Evolutionary conservation across 2,113 vertebrate genomes (phyloP).

Genomic region (Pterocles gutturalis): DNA sequence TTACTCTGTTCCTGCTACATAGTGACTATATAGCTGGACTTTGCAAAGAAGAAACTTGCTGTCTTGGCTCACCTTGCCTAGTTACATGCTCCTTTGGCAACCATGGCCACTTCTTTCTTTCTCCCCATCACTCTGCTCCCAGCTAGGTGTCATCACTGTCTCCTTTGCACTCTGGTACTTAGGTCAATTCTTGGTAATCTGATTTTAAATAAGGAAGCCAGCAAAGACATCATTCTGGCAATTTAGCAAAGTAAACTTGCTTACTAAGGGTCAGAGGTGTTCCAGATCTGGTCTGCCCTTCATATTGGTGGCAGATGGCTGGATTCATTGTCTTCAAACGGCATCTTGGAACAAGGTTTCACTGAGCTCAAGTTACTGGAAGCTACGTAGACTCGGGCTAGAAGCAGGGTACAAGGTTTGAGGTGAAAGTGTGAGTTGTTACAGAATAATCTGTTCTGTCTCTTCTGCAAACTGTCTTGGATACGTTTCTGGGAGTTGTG

Average conservation of each 20-base stretch:
- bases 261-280: not conserved
- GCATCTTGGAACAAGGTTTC: not conserved
- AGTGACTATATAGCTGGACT: not conserved
- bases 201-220: not conserved
- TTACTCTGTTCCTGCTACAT: not conserved
- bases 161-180: not conserved
- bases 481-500: not conserved
- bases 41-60: not conserved
- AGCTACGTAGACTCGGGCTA: not conserved
- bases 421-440: not conserved
- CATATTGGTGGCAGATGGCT: not conserved
- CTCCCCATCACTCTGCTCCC: not conserved
- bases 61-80: not conserved
- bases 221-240: not conserved
- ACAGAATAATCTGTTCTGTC: not conserved
- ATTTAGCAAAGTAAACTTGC: not conserved
- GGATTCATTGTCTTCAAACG: not conserved
- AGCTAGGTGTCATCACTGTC: not conserved
- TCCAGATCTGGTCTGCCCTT: not conserved
- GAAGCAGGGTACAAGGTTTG: not conserved
- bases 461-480: not conserved
- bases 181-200: not conserved
- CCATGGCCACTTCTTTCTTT: not conserved
- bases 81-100: not conserved
- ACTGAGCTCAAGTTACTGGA: not conserved